Percentiles rank a stretch among this genome's conserved stretches.
These are phyloP conservation scores for Hydrozoanthus tunicans DNA, from an alignment of 64 coral and sea anemone genomes.

Conservation along the genomic window DNA sequence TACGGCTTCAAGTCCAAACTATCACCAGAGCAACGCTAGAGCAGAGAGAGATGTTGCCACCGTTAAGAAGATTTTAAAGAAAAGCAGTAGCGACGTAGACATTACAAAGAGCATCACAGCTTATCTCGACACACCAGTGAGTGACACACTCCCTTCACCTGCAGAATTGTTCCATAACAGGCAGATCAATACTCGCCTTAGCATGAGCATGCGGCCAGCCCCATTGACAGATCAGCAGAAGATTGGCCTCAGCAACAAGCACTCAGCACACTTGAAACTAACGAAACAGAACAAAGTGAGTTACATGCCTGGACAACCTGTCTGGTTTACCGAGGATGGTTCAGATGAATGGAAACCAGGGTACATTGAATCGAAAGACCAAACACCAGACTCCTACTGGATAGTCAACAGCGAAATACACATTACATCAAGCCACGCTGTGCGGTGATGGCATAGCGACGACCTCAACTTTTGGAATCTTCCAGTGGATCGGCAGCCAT, in stretches of 20 bases:
- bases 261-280: conserved; percentile 19
- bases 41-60: too few species aligned
- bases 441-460: conserved; percentile 1
- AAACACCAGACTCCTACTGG: neutral
- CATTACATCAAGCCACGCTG: too few species aligned
- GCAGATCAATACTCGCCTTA: conserved; percentile 55
- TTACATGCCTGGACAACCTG: neutral
- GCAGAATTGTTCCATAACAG: neutral
- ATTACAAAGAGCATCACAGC: conserved; percentile 48
- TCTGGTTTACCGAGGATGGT: conserved; percentile 56
- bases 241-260: neutral
- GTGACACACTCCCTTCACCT: neutral
- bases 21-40: too few species aligned
- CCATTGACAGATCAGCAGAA: neutral
- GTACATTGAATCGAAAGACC: too few species aligned
- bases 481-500: too few species aligned
- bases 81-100: conserved; percentile 40
- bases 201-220: conserved; percentile 48
- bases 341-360: too few species aligned
- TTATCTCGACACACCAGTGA: conserved; percentile 56
- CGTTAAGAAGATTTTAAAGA: conserved; percentile 50
- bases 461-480: too few species aligned
- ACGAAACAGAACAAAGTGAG: conserved; percentile 22
- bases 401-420: conserved; percentile 25
- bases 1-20: too few species aligned